These are phyloP conservation scores for Philonicus albiceps DNA, from an alignment of 2,888 invertebrate genomes.

Conservation along the genomic window DNA sequence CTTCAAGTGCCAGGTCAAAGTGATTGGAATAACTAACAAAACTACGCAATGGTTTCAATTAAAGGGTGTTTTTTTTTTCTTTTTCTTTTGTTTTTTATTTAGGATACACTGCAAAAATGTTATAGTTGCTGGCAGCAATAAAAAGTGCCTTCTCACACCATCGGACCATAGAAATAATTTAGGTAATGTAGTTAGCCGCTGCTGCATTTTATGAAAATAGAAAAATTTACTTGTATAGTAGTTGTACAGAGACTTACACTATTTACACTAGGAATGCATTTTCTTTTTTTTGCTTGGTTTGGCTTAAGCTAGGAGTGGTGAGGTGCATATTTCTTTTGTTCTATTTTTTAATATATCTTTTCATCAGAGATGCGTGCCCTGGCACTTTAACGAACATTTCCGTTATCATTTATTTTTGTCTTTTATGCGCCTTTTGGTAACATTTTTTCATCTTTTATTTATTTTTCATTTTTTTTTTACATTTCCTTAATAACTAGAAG, in stretches of 20 bases:
- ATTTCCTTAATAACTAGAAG: slow-evolving; percentile 20
- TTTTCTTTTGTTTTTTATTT: too few relatives aligned
- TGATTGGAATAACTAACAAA: not conserved
- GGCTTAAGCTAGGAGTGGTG: slow-evolving; percentile 23
- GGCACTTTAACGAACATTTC: slow-evolving; percentile 23
- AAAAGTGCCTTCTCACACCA: not conserved
- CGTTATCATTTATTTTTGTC: not conserved
- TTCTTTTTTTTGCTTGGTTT: not conserved
- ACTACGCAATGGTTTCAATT: not conserved
- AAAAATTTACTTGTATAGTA: slow-evolving; percentile 6
- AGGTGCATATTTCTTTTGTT: not conserved
- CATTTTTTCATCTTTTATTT: not conserved
- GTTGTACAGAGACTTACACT: slow-evolving; percentile 18
- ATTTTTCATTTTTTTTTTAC: not conserved
- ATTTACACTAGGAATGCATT: slow-evolving; percentile 16
- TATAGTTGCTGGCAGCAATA: not conserved
- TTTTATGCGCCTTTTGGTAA: not conserved
- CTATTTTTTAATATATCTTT: not conserved
- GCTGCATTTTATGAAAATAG: slow-evolving; percentile 26
- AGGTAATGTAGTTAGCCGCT: not conserved
- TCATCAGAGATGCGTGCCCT: not conserved
- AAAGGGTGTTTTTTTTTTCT: not conserved
- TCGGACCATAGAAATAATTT: not conserved
- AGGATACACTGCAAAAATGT: not conserved
- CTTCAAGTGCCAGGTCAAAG: slow-evolving; percentile 6